Percentiles rank a stretch among this genome's conserved stretches.
Evolutionary conservation across 2,797 vertebrate species (phyloP).

Genomic region (Astyanax mexicanus): DNA sequence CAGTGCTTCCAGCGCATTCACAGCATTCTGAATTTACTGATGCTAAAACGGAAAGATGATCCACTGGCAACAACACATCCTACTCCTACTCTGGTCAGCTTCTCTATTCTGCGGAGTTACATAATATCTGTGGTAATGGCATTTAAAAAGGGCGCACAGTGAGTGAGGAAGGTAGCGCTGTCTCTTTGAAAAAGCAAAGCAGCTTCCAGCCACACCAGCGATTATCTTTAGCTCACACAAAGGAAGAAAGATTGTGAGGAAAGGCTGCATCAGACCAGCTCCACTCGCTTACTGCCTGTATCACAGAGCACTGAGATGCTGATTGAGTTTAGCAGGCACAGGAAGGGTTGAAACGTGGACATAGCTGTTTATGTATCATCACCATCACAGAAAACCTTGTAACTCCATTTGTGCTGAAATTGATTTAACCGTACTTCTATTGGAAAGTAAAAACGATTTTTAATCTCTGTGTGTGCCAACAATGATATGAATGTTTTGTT

Average conservation of each 20-base stretch:
- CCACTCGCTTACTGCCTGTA: conserved; percentile 8
- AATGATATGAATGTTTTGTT: too few species aligned
- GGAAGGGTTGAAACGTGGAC: background rate
- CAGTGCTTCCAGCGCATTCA: background rate
- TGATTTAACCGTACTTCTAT: too few species aligned
- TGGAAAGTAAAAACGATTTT: too few species aligned
- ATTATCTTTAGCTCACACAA: conserved; percentile 32
- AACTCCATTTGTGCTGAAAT: too few species aligned
- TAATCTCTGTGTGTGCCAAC: too few species aligned
- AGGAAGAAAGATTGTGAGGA: background rate
- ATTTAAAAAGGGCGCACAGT: conserved; percentile 11
- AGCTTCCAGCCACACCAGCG: conserved; percentile 47
- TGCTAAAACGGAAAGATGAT: conserved; percentile 13
- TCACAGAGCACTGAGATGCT: background rate
- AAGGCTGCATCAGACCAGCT: background rate
- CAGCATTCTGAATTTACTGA: background rate
- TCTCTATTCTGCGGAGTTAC: conserved; percentile 37
- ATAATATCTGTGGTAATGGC: conserved; percentile 40
- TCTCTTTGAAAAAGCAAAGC: conserved; percentile 26
- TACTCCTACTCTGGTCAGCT: conserved; percentile 26
- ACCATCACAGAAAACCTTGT: too few species aligned
- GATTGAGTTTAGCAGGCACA: conserved; percentile 14
- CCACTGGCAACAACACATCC: background rate
- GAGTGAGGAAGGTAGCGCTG: conserved; percentile 12
- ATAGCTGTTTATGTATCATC: too few species aligned